Conservation (phyloP, 2,888 invertebrate species). For the Aelia acuminata region DNA sequence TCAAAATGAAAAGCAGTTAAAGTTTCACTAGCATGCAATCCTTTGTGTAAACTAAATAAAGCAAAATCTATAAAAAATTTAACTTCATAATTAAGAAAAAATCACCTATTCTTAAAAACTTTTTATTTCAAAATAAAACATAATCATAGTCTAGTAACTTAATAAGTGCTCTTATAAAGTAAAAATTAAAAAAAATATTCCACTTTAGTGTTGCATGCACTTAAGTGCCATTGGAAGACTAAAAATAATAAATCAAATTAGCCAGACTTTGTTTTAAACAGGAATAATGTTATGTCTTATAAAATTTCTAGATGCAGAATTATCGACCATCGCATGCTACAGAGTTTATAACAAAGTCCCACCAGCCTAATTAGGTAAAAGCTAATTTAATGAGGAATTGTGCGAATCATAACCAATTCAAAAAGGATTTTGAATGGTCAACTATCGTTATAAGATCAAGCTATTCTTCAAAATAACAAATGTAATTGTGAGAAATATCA, state of each 20-base stretch:
- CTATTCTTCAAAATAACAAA: background rate
- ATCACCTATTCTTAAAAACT: no score
- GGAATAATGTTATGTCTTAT: background rate
- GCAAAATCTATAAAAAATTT: background rate
- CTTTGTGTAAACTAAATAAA: background rate
- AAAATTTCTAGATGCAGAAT: background rate
- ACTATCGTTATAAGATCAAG: background rate
- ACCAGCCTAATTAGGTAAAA: background rate
- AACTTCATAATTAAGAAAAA: no score
- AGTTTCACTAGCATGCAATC: background rate
- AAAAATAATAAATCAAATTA: background rate
- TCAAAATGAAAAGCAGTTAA: background rate
- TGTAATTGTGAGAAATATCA: background rate
- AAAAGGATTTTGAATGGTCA: background rate
- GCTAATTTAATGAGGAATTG: background rate
- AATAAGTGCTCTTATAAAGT: background rate
- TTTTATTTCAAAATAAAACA: no score
- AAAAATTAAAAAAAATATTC: background rate
- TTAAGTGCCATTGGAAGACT: background rate
- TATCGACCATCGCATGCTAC: background rate
- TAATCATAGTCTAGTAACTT: background rate
- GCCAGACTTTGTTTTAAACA: background rate
- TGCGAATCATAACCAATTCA: background rate
- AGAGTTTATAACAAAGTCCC: background rate
- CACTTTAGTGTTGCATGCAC: background rate